These are phyloP conservation scores for Gyps fulvus DNA, from an alignment of 2,113 vertebrate species.

Conservation along the genomic window DNA sequence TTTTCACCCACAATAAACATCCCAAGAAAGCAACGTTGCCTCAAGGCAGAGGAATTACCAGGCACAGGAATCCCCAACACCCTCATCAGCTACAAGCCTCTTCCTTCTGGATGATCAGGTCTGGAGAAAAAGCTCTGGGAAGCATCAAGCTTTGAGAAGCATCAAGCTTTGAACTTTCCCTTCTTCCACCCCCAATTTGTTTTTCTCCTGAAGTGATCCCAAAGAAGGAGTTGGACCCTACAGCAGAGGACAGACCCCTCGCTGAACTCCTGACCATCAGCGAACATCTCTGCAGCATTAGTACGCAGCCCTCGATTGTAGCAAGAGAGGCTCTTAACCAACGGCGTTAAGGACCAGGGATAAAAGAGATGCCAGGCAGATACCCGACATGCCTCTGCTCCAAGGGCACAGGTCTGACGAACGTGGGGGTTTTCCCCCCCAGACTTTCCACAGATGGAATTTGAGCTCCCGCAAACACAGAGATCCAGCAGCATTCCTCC, in stretches of 20 bases:
- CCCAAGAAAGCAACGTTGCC: background rate
- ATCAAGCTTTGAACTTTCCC: background rate
- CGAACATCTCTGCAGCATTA: fast-evolving
- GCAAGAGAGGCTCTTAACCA: background rate
- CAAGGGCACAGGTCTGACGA: fast-evolving
- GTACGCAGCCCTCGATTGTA: fast-evolving
- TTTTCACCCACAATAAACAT: background rate
- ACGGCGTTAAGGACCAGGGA: fast-evolving
- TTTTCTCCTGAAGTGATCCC: background rate
- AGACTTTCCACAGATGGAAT: fast-evolving
- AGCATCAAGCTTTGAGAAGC: background rate
- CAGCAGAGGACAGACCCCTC: background rate
- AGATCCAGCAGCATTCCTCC: background rate
- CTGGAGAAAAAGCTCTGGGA: background rate
- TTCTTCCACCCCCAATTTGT: fast-evolving
- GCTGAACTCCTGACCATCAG: fast-evolving
- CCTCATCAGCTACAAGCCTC: background rate
- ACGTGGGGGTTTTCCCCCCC: background rate
- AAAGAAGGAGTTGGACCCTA: background rate
- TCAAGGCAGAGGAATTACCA: background rate
- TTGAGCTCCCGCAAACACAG: fast-evolving
- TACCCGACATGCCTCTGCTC: fast-evolving
- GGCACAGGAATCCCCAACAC: background rate
- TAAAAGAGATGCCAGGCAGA: background rate
- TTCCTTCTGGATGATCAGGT: background rate